Conservation (phyloP, 2,888 invertebrate genomes). For the Hirtodrosophila histrioides region DNA sequence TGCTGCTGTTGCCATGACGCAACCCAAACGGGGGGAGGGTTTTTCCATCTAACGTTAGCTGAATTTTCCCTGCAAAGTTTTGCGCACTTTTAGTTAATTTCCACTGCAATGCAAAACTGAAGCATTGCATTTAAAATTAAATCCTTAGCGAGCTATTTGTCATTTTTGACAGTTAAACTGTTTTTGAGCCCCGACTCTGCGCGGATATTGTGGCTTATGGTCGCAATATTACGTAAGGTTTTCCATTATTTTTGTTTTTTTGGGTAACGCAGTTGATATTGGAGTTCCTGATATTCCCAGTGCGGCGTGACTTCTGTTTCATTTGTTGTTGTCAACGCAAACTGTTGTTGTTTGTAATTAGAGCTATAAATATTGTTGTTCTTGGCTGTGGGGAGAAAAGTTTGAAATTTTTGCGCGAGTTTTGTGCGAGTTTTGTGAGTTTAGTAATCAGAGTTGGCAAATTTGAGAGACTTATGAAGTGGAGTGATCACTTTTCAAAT, state of each 20-base stretch:
- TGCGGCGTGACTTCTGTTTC: constrained; percentile 61
- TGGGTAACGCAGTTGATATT: constrained; percentile 29
- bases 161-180: constrained; percentile 78
- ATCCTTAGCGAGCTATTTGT: constrained; percentile 76
- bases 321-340: constrained; percentile 53
- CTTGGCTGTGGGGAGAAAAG: constrained; percentile 2
- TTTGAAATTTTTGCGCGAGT: not conserved
- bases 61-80: constrained; percentile 38
- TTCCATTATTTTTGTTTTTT: constrained; percentile 2
- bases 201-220: constrained; percentile 67
- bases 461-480: constrained; percentile 26
- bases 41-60: constrained; percentile 43
- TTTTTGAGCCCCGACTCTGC: constrained; percentile 44
- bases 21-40: constrained; percentile 2
- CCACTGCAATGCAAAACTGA: constrained; percentile 59
- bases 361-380: constrained; percentile 52
- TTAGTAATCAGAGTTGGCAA: constrained; percentile 3
- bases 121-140: constrained; percentile 76
- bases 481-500: constrained; percentile 19
- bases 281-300: constrained; percentile 45
- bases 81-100: constrained; percentile 65
- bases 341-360: constrained; percentile 69
- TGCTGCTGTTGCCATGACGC: constrained; percentile 42
- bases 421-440: not conserved
- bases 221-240: constrained; percentile 45